Evolutionary conservation across 92 coral and sea anemone genomes (phyloP), one percentile per base, ranked within the genome.

Genomic region (Micromussa lordhowensis): DNA sequence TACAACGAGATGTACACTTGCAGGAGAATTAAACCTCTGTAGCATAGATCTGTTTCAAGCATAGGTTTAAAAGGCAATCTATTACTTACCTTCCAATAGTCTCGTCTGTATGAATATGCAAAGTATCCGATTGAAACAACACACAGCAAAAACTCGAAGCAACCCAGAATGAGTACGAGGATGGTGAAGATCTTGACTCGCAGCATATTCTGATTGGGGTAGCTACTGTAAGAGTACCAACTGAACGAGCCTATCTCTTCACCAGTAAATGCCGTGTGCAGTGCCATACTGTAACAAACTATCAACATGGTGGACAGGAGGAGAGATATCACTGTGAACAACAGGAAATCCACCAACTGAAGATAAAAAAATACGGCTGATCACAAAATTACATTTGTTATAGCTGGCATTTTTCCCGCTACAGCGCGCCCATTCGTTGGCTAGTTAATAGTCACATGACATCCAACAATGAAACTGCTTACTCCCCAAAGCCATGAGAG

Each of bases 241-340:
- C 54, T n/a, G 55, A 83, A 83, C 28, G 87, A 51, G 9, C 87
- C 87, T 8, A 72, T 1, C 29, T 71, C 69, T n/a, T 83, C 87
- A 7, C 87, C 70, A 1, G 87, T 70, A 28, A 70, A 83, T 21
- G 79, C 87, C 55, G 79, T 71, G 54, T 71, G 54, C 10, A 71
- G 69, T 24, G 87, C 87, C 79, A 70, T 48, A 28, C 87, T 31
- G 87, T 83, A 83, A 16, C 87, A 83, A 14, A 83, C 79, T 11
- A 83, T 35, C 38, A 83, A 16, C 77, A 83, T 3, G 5, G 55
- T 35, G 19, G 87, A 83, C 29, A 70, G 29, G 34, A 70, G 35
- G 1, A 83, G 34, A 13, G 79, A 71, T 31, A 83, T 21, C 68
- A 71, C 79, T 2, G 87, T 71, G 35, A 71, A 83, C 32, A 83